Base-by-base conservation (phyloP, 2,888 invertebrate genomes). In the Spatulosminthurus flaviceps region DNA sequence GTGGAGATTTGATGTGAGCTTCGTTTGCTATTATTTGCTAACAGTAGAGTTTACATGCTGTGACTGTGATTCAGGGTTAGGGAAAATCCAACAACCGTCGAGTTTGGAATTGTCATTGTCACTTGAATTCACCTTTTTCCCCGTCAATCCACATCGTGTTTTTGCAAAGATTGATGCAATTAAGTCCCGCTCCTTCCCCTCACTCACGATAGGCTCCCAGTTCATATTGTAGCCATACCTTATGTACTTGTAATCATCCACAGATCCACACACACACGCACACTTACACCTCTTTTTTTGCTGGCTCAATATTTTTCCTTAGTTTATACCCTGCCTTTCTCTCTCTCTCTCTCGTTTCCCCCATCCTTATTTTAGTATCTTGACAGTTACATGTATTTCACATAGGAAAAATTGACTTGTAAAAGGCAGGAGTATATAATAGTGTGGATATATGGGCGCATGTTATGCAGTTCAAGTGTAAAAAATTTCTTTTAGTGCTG, bases 91-190 rank as follows among this genome's bases (percentile, higher is more conserved):
- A n/a, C n/a, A n/a, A 60, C 26, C 22, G 43, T 78, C 24, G 67
- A 43, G 74, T 43, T n/a, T 75, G 69, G 24, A 26, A 26, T 26
- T 73, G 64, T 67, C 77, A 41, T 70, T 69, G 67, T 67, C 67
- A 73, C 79, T 75, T 75, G 74, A 69, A 9, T 75, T 67, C 75
- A 79, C 74, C 79, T 69, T 60, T 69, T 74, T 69, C 51, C 29
- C 29, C 70, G 82, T 81, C 82, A 83, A 78, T 78, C 78, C 73
- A 77, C 79, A 80, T 80, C 84, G 84, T 84, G 84, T 83, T 84
- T 84, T 83, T 81, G 82, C 82, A 82, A 80, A 83, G 83, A 84
- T 84, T 84, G 84, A 83, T 83, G 83, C 84, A 84, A 84, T 84
- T 84, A 84, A 79, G 79, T 61, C 21, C 4, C 43, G 42, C 61